phyloP scores from a whole-genome alignment of 2,888 invertebrate genomes.

The Limnephilus lunatus region DNA sequence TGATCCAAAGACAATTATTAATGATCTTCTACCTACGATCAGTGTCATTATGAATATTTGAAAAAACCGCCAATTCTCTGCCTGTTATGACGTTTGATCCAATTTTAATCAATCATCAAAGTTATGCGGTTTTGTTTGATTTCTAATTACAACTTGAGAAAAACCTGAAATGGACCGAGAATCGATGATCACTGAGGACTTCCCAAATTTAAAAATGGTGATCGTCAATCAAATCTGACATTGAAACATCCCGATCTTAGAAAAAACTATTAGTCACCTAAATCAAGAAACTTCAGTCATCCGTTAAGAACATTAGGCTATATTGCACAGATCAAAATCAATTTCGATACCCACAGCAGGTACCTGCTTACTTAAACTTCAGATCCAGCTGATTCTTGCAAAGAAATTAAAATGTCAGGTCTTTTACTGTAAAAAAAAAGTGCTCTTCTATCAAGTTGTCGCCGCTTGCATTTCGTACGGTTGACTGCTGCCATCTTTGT shows the following conservation, averaged over 20 bases:
- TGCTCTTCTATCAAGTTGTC: slow-evolving; percentile 47
- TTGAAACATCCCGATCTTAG: neutral
- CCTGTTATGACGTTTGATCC: too few species aligned
- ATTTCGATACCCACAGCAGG: neutral
- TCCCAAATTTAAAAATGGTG: neutral
- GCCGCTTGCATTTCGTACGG: slow-evolving; percentile 62
- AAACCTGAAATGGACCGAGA: neutral
- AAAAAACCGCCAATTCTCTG: too few species aligned
- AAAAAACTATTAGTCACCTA: neutral
- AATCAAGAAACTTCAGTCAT: neutral
- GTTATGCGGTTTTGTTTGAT: neutral
- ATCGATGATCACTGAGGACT: neutral
- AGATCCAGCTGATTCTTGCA: neutral
- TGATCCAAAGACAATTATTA: neutral
- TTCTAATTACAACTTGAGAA: neutral
- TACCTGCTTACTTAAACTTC: neutral
- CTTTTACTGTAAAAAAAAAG: slow-evolving; percentile 12
- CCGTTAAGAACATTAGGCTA: neutral
- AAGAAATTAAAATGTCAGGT: neutral
- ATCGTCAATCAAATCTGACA: neutral
- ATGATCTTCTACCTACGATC: too few species aligned
- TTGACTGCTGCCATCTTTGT: slow-evolving; percentile 30
- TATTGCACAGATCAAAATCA: neutral
- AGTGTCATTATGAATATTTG: too few species aligned
- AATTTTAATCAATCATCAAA: too few species aligned